A percentile compares a stretch with the other conserved stretches of the same genome.
Evolutionary conservation across 2,113 vertebrate genomes (phyloP).

Genomic region (Oryzias curvinotus): DNA sequence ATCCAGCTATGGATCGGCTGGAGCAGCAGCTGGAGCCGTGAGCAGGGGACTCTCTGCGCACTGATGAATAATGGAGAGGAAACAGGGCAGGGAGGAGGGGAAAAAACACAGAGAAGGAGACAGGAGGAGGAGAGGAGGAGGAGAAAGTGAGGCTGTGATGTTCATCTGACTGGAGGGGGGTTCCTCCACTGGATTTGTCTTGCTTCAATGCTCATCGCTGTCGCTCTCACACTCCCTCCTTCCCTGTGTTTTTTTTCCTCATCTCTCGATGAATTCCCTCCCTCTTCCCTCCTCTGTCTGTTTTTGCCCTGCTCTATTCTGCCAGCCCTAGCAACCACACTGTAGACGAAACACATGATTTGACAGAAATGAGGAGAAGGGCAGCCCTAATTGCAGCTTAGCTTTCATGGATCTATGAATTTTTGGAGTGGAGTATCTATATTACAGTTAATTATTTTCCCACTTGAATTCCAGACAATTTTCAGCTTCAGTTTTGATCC

Average conservation of each 20-base stretch:
- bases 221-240: slow-evolving; percentile 34
- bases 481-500: slow-evolving; percentile 1
- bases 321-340: slow-evolving; percentile 72
- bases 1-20: slow-evolving; percentile 33
- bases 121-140: slow-evolving; percentile 35
- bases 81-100: slow-evolving; percentile 49
- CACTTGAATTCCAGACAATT: slow-evolving; percentile 5
- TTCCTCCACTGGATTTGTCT: slow-evolving; percentile 78
- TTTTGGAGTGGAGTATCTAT: slow-evolving; percentile 9
- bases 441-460: slow-evolving; percentile 3
- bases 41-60: slow-evolving; percentile 54
- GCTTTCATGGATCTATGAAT: too few relatives aligned
- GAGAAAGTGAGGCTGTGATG: slow-evolving; percentile 63
- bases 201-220: slow-evolving; percentile 65
- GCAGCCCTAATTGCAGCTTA: slow-evolving; percentile 63
- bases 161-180: slow-evolving; percentile 77
- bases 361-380: slow-evolving; percentile 78
- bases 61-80: slow-evolving; percentile 77
- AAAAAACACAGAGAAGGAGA: slow-evolving; percentile 50
- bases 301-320: slow-evolving; percentile 47
- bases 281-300: slow-evolving; percentile 26
- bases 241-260: slow-evolving; percentile 7
- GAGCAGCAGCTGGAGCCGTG: slow-evolving; percentile 56
- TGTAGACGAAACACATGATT: slow-evolving; percentile 67
- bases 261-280: slow-evolving; percentile 2